Evolutionary conservation across 2,797 vertebrate species (phyloP), one percentile per base, ranked within the genome.

Genomic region (Phaenicophaeus curvirostris): DNA sequence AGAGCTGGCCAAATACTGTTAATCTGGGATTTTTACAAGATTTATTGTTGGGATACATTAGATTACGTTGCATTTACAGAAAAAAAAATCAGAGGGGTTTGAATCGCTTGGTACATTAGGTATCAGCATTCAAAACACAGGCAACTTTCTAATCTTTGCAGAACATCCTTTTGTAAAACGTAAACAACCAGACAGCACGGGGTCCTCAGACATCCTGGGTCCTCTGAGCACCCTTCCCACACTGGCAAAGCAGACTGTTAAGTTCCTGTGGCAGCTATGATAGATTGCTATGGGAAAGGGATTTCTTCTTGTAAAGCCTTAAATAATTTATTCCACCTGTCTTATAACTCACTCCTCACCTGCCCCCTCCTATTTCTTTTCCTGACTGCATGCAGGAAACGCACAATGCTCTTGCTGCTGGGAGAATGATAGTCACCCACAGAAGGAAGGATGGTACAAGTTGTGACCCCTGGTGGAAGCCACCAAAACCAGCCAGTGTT

Each of bases 21-120:
- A 94, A 93, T 73, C 71, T 74, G 44, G 67, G 76, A 85, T 93
- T 94, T 95, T 95, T 90, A 90, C 71, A 87, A 69, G 15, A 87
- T 59, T 73, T 18, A 54, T 71, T 79, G 51, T 73, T 55, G 20
- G 67, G 79, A 67, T 85, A 87, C 48, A 50, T 90, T 75, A 72
- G 66, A 87, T 55, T 82, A 90, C 10, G 14, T 24, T 51, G 15
- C 17, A 66, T 82, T 85, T 75, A 76, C 28, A 6, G 54, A 48
- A 44, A 65, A 80, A 67, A 46, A 23, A 31, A 50, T 11, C 6
- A 48, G 15, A 8, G 31, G 10, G 9, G 9, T 44, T 82, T 87
- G 33, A 90, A 67, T 68, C 30, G 53, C 44, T 65, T 71, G 53
- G 11, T 50, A 50, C 23, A 21, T 71, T 24, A 74, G 74, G 24